Conservation (phyloP, 2,888 invertebrate species). For the Leucania comma region DNA sequence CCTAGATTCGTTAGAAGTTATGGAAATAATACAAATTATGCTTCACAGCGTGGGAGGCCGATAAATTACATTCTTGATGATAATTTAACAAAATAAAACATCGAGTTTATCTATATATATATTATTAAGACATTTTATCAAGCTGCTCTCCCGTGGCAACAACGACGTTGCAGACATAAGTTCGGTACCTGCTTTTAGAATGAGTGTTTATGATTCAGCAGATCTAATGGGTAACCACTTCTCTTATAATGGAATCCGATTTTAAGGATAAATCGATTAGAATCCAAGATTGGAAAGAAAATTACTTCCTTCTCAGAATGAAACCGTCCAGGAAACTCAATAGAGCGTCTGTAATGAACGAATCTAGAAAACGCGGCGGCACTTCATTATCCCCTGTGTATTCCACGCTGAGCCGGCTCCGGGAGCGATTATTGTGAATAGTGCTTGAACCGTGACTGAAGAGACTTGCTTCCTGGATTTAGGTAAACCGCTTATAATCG, state of each 20-base stretch:
- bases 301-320: constrained; percentile 28
- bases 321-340: constrained; percentile 25
- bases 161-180: background rate
- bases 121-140: no score
- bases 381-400: constrained; percentile 42
- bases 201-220: background rate
- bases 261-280: background rate
- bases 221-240: background rate
- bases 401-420: constrained; percentile 9
- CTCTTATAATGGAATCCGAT: background rate
- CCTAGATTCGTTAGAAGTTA: constrained; percentile 10
- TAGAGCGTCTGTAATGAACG: constrained; percentile 21
- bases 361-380: constrained; percentile 27
- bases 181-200: constrained; percentile 5
- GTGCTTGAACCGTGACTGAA: constrained; percentile 5
- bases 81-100: no score
- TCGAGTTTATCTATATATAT: background rate
- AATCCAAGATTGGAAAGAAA: constrained; percentile 16
- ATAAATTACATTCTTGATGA: background rate
- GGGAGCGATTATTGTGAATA: constrained; percentile 14
- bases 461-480: background rate
- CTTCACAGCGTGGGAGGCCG: no score
- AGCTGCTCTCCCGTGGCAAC: constrained; percentile 1
- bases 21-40: background rate
- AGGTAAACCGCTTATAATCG: no score